These are phyloP conservation scores for Drosophila paulistorum DNA, from an alignment of 1,140 invertebrate genomes.

Conservation along the genomic window DNA sequence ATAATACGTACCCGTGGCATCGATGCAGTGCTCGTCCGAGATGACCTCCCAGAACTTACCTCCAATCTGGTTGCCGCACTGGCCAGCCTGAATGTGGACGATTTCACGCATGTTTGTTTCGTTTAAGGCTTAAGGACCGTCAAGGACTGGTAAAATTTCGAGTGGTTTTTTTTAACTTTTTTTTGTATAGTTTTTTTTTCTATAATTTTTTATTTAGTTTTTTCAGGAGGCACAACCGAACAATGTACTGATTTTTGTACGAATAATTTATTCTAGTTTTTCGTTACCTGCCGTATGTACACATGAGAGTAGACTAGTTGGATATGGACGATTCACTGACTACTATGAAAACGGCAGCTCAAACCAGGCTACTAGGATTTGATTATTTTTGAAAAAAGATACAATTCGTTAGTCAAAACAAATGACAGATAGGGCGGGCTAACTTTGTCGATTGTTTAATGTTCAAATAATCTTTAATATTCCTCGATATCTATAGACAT, in stretches of 20 bases:
- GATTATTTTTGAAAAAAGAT: neutral
- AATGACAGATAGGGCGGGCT: too few species aligned
- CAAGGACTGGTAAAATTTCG: neutral
- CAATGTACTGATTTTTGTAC: constrained; percentile 44
- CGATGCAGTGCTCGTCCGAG: constrained; percentile 95
- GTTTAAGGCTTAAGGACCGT: neutral
- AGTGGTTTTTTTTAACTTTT: constrained; percentile 1
- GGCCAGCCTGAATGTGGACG: constrained; percentile 91
- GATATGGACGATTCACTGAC: neutral
- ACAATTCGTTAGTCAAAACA: too few species aligned
- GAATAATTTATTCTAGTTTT: constrained; percentile 54
- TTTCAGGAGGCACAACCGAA: constrained; percentile 12
- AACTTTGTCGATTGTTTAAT: too few species aligned
- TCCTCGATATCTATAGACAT: neutral
- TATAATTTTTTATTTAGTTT: neutral
- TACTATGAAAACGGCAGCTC: neutral
- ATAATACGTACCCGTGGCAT: constrained; percentile 93
- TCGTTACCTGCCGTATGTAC: constrained; percentile 6
- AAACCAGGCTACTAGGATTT: neutral
- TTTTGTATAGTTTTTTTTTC: neutral
- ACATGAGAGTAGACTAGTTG: neutral
- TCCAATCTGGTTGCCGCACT: constrained; percentile 95
- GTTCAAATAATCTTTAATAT: too few species aligned
- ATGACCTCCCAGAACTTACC: constrained; percentile 92
- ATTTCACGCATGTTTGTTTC: constrained; percentile 89